Conservation (phyloP, 2,888 invertebrate genomes). For the Pharmacophagus antenor region DNA sequence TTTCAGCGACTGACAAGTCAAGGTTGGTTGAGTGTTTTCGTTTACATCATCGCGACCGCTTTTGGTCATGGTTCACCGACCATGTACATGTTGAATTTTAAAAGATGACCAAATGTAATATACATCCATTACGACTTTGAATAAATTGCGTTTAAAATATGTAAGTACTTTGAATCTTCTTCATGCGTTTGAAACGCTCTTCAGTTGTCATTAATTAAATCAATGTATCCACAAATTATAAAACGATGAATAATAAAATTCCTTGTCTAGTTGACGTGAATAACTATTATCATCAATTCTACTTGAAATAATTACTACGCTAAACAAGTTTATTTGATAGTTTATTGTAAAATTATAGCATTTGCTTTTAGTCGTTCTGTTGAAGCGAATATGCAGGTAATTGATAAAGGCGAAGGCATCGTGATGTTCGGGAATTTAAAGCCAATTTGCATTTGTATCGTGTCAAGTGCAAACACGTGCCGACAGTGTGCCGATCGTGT, state of each 20-base stretch:
- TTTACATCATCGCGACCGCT: conserved; percentile 57
- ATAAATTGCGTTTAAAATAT: too few species aligned
- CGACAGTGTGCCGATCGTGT: conserved; percentile 4
- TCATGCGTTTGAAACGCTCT: too few species aligned
- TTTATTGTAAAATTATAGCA: background rate
- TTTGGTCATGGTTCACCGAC: conserved; percentile 49
- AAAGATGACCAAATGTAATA: background rate
- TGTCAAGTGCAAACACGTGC: conserved; percentile 33
- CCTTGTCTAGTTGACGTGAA: too few species aligned
- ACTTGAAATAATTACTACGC: too few species aligned
- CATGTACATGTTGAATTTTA: conserved; percentile 35
- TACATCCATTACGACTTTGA: too few species aligned
- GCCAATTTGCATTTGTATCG: conserved; percentile 56
- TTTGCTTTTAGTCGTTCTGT: background rate
- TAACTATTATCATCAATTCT: too few species aligned
- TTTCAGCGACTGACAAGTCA: conserved; percentile 46
- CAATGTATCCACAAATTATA: too few species aligned
- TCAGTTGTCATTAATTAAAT: too few species aligned
- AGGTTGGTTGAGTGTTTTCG: conserved; percentile 53
- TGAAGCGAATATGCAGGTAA: conserved; percentile 20
- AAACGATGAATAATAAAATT: too few species aligned
- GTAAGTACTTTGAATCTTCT: too few species aligned
- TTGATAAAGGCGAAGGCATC: background rate
- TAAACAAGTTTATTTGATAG: too few species aligned
- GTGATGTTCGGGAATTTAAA: conserved; percentile 52